These are phyloP conservation scores for Resseliella maxima DNA, from an alignment of 2,888 invertebrate genomes.

Conservation along the genomic window DNA sequence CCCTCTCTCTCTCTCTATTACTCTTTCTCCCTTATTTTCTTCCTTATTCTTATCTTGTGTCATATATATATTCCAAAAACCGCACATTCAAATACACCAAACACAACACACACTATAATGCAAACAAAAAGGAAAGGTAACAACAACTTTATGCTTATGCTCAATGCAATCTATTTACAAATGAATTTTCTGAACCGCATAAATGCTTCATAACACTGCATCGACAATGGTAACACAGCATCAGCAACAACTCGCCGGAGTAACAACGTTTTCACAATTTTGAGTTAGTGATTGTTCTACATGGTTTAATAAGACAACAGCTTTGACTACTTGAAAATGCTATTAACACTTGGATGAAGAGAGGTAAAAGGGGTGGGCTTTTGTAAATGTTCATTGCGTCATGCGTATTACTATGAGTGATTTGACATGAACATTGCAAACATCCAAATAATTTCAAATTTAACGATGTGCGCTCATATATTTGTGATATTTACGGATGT, in stretches of 20 bases:
- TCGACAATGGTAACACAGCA: neutral
- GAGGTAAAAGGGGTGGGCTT: no score
- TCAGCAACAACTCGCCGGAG: neutral
- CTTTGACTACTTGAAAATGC: conserved; percentile 41
- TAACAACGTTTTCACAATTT: neutral
- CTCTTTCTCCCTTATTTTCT: no score
- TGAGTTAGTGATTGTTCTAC: conserved; percentile 12
- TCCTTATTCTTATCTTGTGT: no score
- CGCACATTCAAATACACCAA: neutral
- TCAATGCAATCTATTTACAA: conserved; percentile 6
- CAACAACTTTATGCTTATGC: neutral
- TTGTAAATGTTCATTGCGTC: neutral
- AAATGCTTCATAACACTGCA: conserved; percentile 28
- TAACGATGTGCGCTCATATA: neutral
- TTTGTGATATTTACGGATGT: conserved; percentile 15
- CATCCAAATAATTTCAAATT: neutral
- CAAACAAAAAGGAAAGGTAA: neutral
- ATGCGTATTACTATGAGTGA: neutral
- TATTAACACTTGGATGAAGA: neutral
- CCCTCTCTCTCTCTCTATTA: neutral
- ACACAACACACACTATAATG: neutral
- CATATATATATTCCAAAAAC: neutral
- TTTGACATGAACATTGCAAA: neutral
- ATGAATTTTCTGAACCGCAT: conserved; percentile 28
- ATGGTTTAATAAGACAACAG: conserved; percentile 51